Conservation (phyloP, 2,888 invertebrate species). For the Drosophila anomelani region DNA sequence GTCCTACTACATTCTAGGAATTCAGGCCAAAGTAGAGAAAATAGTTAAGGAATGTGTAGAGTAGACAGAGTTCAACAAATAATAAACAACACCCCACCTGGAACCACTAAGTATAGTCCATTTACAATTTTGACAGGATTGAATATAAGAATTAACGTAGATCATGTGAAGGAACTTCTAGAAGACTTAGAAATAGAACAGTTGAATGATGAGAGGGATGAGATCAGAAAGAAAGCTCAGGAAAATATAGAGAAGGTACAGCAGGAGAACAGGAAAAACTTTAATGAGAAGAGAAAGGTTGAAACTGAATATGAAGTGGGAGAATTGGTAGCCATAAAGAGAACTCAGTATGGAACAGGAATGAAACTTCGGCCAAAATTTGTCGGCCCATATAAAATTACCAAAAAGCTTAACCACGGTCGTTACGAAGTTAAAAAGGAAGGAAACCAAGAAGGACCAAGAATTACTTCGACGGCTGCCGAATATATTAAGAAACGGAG, state of each 20-base stretch:
- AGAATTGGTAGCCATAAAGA: conserved; percentile 1
- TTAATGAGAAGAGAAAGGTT: neutral
- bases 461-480: neutral
- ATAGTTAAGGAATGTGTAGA: too few relatives aligned
- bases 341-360: neutral
- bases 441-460: neutral
- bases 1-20: too few relatives aligned
- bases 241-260: too few relatives aligned
- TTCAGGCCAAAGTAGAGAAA: too few relatives aligned
- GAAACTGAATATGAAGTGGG: too few relatives aligned
- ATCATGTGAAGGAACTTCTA: too few relatives aligned
- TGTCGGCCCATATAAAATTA: neutral
- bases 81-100: neutral
- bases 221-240: too few relatives aligned
- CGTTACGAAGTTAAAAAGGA: too few relatives aligned
- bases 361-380: conserved; percentile 1
- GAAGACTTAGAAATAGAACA: too few relatives aligned
- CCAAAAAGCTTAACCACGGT: neutral
- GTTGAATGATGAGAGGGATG: too few relatives aligned
- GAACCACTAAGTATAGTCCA: neutral
- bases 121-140: too few relatives aligned
- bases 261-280: neutral
- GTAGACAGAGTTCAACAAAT: neutral
- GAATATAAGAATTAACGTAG: too few relatives aligned
- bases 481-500: neutral